Evolutionary conservation across 2,797 vertebrate species (phyloP), one percentile per base, ranked within the genome.

Genomic region (Sebastes hubbsi): DNA sequence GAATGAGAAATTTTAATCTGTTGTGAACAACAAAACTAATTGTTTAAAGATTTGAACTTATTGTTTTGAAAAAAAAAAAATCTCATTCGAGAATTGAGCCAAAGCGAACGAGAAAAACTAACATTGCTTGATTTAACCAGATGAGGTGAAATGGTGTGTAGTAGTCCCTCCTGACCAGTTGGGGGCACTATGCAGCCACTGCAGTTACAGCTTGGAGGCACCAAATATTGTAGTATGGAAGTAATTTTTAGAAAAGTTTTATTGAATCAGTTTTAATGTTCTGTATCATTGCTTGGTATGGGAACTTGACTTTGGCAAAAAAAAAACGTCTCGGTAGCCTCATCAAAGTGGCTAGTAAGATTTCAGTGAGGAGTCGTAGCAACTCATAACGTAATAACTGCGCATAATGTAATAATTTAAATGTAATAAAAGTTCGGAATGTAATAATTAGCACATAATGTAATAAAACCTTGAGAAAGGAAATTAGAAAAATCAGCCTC

Each of bases 171-270:
- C n/a, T 69, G 58, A 46, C 77, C 90, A 86, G 38, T 24, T 14
- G 85, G 75, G 75, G 87, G 71, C 85, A 74, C 36, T 75, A n/a
- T n/a, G 64, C 52, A 70, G 46, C 65, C 22, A 54, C 55, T 70
- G 59, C 56, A 42, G 24, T 52, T 22, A 36, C 1, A 55, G 54
- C 22, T 10, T 20, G 54, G 22, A 24, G 10, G 22, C 54, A 22
- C 22, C 10, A 24, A 22, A 55, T 22, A 22, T 24, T 22, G n/a
- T 6, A 24, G 54, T 24, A 13, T 55, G 22, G 42, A 46, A 18
- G 42, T 46, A 18, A 3, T 46, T 54, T 54, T 52, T n/a, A 54
- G 22, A 52, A 52, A 52, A 52, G 49, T n/a, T 52, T 20, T 52
- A 52, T 42, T 20, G 56, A 30, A 30, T 30, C 27, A 30, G 58